phyloP scores from a whole-genome alignment of 1,140 invertebrate genomes.

The Pseudomyrmex sp. region DNA sequence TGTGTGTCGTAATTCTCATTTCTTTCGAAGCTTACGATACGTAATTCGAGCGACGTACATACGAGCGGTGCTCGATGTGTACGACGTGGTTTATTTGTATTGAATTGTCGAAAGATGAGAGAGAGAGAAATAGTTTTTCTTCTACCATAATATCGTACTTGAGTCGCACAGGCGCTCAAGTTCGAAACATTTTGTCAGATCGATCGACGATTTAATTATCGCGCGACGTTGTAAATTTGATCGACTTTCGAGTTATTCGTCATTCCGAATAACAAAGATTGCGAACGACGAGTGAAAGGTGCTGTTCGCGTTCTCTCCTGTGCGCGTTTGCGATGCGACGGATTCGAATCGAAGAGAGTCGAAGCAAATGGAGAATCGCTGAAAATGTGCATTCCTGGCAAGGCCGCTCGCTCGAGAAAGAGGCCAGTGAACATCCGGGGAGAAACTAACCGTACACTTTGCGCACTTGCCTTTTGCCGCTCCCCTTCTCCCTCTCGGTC shows the following conservation, averaged over 20 bases:
- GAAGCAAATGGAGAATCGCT: constrained; percentile 73
- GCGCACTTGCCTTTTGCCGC: constrained; percentile 56
- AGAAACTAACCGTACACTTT: constrained; percentile 83
- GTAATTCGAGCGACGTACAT: background rate
- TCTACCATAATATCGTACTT: too few species aligned
- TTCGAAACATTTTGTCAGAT: too few species aligned
- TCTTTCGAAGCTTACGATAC: background rate
- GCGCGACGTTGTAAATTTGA: background rate
- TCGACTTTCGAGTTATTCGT: background rate
- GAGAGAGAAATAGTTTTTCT: too few species aligned
- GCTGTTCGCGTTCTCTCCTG: constrained; percentile 19
- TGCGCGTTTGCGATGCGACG: constrained; percentile 45
- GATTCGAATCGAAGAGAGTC: constrained; percentile 68
- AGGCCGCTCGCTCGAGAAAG: constrained; percentile 81
- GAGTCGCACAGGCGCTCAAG: too few species aligned
- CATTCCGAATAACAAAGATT: constrained; percentile 21
- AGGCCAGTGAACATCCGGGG: constrained; percentile 83
- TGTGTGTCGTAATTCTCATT: background rate
- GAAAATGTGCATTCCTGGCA: constrained; percentile 83
- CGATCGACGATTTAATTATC: too few species aligned
- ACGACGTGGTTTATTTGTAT: background rate
- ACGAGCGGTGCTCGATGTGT: background rate
- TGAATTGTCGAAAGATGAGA: background rate
- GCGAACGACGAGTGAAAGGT: constrained; percentile 66
- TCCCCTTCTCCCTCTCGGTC: constrained; percentile 29